Percentiles rank a stretch among this genome's conserved stretches.
These are phyloP conservation scores for Julus scanicus DNA, from an alignment of 2,888 invertebrate species.

Conservation along the genomic window DNA sequence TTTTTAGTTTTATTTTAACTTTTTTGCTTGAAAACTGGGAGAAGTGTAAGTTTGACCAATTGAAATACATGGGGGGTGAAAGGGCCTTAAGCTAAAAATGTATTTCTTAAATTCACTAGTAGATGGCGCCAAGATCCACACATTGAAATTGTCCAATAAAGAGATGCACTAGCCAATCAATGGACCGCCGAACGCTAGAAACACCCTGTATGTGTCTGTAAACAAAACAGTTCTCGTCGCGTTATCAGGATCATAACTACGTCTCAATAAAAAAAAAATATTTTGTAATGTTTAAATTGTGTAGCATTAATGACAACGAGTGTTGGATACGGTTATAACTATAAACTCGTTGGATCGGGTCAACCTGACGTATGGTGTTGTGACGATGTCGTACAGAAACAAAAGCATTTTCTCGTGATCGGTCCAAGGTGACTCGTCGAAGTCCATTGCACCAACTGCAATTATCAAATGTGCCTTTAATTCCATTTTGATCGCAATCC, in stretches of 20 bases:
- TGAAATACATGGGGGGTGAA: too few species aligned
- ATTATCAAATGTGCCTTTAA: not conserved
- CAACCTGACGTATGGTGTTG: not conserved
- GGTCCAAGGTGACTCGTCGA: not conserved
- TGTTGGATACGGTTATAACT: not conserved
- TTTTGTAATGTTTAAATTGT: not conserved
- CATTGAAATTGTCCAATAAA: not conserved
- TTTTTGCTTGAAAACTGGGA: too few species aligned
- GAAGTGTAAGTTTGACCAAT: too few species aligned
- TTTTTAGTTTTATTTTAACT: too few species aligned
- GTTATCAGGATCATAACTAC: not conserved
- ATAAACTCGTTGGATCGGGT: not conserved
- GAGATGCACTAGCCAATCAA: not conserved
- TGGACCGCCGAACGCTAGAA: not conserved
- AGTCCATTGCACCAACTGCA: not conserved
- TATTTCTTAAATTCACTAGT: not conserved
- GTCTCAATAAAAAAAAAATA: not conserved
- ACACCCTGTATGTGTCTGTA: conserved; percentile 30
- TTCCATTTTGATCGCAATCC: not conserved
- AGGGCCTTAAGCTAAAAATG: not conserved
- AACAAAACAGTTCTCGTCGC: conserved; percentile 14
- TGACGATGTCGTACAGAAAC: not conserved
- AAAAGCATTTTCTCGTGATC: not conserved
- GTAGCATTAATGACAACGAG: not conserved
- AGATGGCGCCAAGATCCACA: not conserved